Conservation (phyloP, 2,888 invertebrate species). For the Leptogaster cylindrica region DNA sequence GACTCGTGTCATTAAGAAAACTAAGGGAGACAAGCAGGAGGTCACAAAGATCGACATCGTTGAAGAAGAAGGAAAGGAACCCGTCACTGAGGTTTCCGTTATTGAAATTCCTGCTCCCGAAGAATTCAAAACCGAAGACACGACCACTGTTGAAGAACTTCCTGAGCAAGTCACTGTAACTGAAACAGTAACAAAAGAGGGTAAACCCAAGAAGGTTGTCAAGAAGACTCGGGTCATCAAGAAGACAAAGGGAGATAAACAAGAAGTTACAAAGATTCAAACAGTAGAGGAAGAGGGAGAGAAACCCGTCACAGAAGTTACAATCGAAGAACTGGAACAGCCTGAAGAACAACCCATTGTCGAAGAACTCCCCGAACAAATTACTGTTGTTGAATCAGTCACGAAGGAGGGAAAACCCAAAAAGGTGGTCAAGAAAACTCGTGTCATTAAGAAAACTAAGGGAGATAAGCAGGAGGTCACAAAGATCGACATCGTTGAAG, state of each 20-base stretch:
- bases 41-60: constrained; percentile 54
- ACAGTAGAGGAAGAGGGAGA: constrained; percentile 58
- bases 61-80: constrained; percentile 57
- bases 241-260: constrained; percentile 55
- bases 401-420: constrained; percentile 57
- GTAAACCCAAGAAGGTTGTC: constrained; percentile 51
- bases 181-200: constrained; percentile 51
- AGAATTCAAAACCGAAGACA: no score
- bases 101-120: constrained; percentile 45
- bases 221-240: constrained; percentile 56
- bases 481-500: constrained; percentile 54
- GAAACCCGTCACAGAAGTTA: constrained; percentile 50
- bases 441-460: constrained; percentile 52
- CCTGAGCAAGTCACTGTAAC: constrained; percentile 52
- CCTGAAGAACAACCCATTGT: constrained; percentile 46
- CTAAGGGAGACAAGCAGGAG: constrained; percentile 52
- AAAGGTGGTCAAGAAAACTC: constrained; percentile 54
- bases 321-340: constrained; percentile 45
- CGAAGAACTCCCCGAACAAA: constrained; percentile 51
- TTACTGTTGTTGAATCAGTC: constrained; percentile 54
- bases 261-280: constrained; percentile 58
- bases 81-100: constrained; percentile 57
- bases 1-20: constrained; percentile 52
- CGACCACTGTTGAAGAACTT: constrained; percentile 53
- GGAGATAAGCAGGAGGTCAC: constrained; percentile 54